Conservation (phyloP, 2,888 invertebrate genomes). For the Netelia fuscicornis region DNA sequence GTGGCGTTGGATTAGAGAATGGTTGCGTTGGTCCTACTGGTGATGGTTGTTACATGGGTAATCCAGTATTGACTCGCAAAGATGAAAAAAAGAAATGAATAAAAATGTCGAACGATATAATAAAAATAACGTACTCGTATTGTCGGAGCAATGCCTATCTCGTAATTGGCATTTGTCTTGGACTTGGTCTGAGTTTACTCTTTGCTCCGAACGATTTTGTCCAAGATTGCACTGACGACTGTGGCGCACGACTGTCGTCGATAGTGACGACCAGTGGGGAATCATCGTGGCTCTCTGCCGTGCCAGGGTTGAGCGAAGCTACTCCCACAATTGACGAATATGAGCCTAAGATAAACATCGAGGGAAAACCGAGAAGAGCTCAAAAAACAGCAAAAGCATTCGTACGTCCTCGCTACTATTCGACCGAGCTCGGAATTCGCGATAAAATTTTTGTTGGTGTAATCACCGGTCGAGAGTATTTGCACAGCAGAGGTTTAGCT, state of each 20-base stretch:
- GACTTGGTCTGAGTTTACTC: constrained; percentile 86
- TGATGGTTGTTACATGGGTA: too few species aligned
- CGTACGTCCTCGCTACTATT: constrained; percentile 95
- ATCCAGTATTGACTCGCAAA: too few species aligned
- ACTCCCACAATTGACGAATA: constrained; percentile 82
- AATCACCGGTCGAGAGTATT: constrained; percentile 91
- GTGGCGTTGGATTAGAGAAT: too few species aligned
- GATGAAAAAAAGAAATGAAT: background rate
- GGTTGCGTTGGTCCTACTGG: too few species aligned
- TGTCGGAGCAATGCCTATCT: constrained; percentile 87
- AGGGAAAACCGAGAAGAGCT: constrained; percentile 84
- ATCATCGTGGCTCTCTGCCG: constrained; percentile 36
- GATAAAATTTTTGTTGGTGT: constrained; percentile 95
- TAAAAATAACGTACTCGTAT: constrained; percentile 78
- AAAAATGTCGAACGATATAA: constrained; percentile 67
- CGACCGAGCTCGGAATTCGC: constrained; percentile 96
- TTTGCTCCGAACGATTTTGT: constrained; percentile 85
- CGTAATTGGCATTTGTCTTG: constrained; percentile 86
- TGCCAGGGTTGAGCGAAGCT: too few species aligned
- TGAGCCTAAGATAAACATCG: constrained; percentile 85
- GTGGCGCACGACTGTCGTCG: constrained; percentile 47
- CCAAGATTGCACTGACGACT: constrained; percentile 73
- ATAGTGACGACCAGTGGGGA: constrained; percentile 4
- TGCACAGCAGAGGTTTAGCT: constrained; percentile 91
- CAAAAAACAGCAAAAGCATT: constrained; percentile 87